Base-by-base conservation (phyloP, 2,888 invertebrate species). In the Pediacus dermestoides region DNA sequence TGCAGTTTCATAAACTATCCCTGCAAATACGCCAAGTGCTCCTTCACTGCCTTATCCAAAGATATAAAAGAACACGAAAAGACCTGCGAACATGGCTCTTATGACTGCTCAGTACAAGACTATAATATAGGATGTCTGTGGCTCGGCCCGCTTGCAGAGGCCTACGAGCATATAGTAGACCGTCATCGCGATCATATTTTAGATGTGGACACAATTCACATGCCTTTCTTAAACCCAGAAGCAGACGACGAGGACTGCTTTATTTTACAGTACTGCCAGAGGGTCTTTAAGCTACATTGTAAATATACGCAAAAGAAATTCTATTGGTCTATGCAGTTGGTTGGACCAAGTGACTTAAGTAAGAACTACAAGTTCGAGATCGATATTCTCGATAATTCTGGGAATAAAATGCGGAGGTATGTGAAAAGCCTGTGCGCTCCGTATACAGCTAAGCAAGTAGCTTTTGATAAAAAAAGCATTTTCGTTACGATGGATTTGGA, bases 91-190 rank as follows among this genome's bases (percentile, higher is more conserved):
- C 51, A 40, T 31, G 48, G 54, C 2, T 34, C 51, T 1, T 48
- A 48, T 8, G 16, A 38, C 3, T 60, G 60, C 38, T 57, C 57
- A 16, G 26, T 60, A 7, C 30, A 41, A 18, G 56, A 57, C n/a
- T 28, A 28, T 10, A n/a, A n/a, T n/a, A 10, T 14, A 3, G 14
- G 8, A 13, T 28, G 28, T 14, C 8, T 3, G 3, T 28, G 3
- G 8, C 12, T 13, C 11, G 11, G 13, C 8, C 3, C 3, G 3
- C 14, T 28, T n/a, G 28, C 4, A 10, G 82, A 81, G 36, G 84
- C 78, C 6, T 55, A 55, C 26, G 14, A 3, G n/a, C 28, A 28
- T 28, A 13, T 28, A 6, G 4, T 13, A 8, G 3, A 53, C 41
- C 27, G 43, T 2, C 66, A 68, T 44, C 50, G 53, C 27, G 63